Evolutionary conservation across 2,797 vertebrate genomes (phyloP), one percentile per base, ranked within the genome.

Genomic region (Coregonus suidteri): DNA sequence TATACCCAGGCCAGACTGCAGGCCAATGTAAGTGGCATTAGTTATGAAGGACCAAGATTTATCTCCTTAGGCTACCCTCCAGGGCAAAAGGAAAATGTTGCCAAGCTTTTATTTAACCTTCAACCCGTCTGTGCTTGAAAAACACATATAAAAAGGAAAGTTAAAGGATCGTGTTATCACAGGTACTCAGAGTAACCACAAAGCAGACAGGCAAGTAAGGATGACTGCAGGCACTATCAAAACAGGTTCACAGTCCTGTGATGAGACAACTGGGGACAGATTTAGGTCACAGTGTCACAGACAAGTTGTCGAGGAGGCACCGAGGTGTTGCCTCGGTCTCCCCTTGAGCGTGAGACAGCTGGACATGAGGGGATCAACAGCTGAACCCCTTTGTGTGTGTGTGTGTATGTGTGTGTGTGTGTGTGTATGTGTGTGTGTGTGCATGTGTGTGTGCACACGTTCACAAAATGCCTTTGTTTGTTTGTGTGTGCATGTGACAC

Each of bases 221-320:
- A 52, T 52, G 9, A 30, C 3, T 7, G n/a, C 11, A 25, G 20
- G 35, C 34, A 25, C 64, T n/a, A 53, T 78, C 16, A 5, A 41
- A 37, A 53, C 37, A 65, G 34, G 25, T 30, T 13, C 41, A 20
- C 16, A 78, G 54, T 68, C 35, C 70, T 20, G 37, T 77, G 84
- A 88, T 82, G 75, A 81, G 79, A 79, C 72, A 53, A 75, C 30
- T 65, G 54, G 47, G 77, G 83, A 87, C 85, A 83, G 76, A 83
- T 84, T 78, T 79, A 71, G 85, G 85, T 85, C 81, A 77, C 56
- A 65, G 79, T 86, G 85, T 86, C 85, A 84, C 79, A 56, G 70
- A 67, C 56, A 53, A 4, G 76, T 75, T 77, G 78, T 75, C 52
- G 74, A 31, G 71, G 30, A 76, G 75, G 82, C 83, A 76, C 6